These are phyloP conservation scores for Panagrolaimus sp. DNA, from an alignment of 1,140 invertebrate genomes.

Conservation along the genomic window DNA sequence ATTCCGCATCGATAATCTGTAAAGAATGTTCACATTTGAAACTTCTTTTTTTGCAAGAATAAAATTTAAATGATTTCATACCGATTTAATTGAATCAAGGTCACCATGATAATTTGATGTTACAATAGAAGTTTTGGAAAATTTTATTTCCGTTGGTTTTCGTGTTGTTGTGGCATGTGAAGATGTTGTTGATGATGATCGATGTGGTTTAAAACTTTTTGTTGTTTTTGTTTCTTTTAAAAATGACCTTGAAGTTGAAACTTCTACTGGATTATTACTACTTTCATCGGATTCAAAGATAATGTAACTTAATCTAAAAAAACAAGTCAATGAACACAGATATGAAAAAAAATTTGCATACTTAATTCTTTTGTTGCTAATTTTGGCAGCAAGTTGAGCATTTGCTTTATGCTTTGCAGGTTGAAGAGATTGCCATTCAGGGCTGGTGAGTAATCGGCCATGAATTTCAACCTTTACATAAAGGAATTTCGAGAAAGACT, in stretches of 20 bases:
- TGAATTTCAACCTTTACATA: neutral
- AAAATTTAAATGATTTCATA: too few relatives aligned
- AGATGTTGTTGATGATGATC: neutral
- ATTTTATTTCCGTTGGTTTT: neutral
- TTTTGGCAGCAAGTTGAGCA: conserved; percentile 1
- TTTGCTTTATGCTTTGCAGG: neutral
- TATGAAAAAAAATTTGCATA: neutral
- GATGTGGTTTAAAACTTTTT: neutral
- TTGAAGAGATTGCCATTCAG: conserved; percentile 7
- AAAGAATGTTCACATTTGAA: neutral
- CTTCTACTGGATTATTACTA: too few relatives aligned
- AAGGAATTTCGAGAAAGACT: neutral
- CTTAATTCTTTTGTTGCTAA: neutral
- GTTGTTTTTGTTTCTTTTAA: neutral
- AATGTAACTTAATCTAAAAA: conserved; percentile 9
- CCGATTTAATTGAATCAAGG: too few relatives aligned
- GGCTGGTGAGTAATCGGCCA: neutral
- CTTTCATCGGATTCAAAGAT: neutral
- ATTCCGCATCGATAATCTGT: conserved; percentile 9
- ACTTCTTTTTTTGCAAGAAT: neutral
- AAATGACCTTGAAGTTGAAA: too few relatives aligned
- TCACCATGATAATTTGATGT: neutral
- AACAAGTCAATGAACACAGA: neutral
- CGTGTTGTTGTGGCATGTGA: neutral
- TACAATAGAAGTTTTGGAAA: neutral